phyloP scores from a whole-genome alignment of 2,888 invertebrate species.

The Volucella zonaria region DNA sequence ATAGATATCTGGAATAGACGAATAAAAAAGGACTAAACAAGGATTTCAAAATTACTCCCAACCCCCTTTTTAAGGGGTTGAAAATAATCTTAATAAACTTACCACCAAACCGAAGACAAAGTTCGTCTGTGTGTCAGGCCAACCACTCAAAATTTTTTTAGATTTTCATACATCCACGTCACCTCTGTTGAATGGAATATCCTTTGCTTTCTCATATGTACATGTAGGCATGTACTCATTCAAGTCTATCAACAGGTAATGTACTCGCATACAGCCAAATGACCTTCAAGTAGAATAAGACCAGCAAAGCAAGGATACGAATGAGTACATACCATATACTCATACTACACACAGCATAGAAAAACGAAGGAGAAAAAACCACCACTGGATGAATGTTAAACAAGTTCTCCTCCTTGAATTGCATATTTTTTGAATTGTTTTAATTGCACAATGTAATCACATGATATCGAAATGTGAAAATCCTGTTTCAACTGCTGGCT shows the following conservation, averaged over 20 bases:
- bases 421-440: not conserved
- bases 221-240: conserved; percentile 14
- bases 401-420: conserved; percentile 30
- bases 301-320: conserved; percentile 9
- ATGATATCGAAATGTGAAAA: conserved; percentile 51
- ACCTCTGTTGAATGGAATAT: conserved; percentile 27
- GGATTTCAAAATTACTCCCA: conserved; percentile 53
- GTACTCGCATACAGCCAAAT: conserved; percentile 55
- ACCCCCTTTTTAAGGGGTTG: conserved; percentile 59
- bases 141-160: conserved; percentile 26
- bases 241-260: conserved; percentile 67
- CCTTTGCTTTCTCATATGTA: conserved; percentile 11
- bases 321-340: not conserved
- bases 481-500: conserved; percentile 49
- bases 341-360: not conserved
- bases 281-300: conserved; percentile 57
- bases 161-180: conserved; percentile 32
- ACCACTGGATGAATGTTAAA: conserved; percentile 32
- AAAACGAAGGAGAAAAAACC: conserved; percentile 53
- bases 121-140: conserved; percentile 1
- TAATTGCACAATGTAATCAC: conserved; percentile 56
- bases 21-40: conserved; percentile 57
- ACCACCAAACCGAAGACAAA: not conserved
- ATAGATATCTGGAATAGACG: conserved; percentile 52
- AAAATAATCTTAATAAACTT: conserved; percentile 29